Evolutionary conservation across 1,140 invertebrate species (phyloP), one percentile per base, ranked within the genome.

Genomic region (Tribolium madens): DNA sequence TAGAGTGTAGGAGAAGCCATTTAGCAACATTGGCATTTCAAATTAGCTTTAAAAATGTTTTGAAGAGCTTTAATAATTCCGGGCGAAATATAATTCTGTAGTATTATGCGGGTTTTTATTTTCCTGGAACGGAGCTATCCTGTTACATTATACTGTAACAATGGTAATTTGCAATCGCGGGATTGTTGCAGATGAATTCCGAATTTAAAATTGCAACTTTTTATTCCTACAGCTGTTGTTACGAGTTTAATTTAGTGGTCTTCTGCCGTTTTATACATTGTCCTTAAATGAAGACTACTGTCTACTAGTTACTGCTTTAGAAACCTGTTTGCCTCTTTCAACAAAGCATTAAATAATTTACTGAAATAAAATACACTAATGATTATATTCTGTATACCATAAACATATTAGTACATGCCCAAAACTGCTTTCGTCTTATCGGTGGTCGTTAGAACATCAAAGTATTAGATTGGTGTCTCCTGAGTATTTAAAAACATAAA

Each of bases 181-280:
- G 48, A 48, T 72, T 60, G 57, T 72, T 73, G 76, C 69, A 73
- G 70, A 73, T 77, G 70, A 77, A 77, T 73, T 77, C 57, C 50
- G 57, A 77, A 77, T 77, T 77, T 77, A 77, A 73, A 77, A 77
- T 77, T 77, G 76, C 70, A 73, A 77, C 76, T 77, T 77, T 73
- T 77, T 77, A 73, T 77, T 53, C 46, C 26, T 42, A 57, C 74
- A 68, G 46, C 69, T 48, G 60, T 53, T 53, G 36, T 76, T 76
- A 70, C 52, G 50, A 60, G 53, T 73, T 60, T 76, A 76, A 76
- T 76, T 76, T 60, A 73, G 75, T 76, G 75, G 57, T 33, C 26
- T 64, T 31, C 9, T 64, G 57, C 57, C 33, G 12, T 64, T 64
- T 64, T 26, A 64, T 64, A 64, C 57, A 64, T 64, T 64, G 57